Percentiles rank a stretch among this genome's conserved stretches.
phyloP scores from a whole-genome alignment of 2,888 invertebrate genomes.

The Pyrochroa serraticornis region DNA sequence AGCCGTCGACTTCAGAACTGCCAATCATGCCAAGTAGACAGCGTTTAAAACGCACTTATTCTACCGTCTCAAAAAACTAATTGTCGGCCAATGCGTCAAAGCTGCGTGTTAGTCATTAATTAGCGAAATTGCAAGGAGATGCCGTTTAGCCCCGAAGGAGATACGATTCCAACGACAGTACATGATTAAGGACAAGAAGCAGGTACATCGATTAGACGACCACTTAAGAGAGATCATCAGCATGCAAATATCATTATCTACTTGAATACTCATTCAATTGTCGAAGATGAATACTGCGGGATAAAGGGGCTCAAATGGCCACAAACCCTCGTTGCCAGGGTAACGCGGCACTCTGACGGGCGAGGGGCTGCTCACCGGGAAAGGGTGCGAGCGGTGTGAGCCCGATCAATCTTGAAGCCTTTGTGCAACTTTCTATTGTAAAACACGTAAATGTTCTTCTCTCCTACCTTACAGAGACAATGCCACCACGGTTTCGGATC shows the following conservation, averaged over 20 bases:
- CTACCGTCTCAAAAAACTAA: too few relatives aligned
- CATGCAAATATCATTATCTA: constrained; percentile 58
- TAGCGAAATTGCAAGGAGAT: too few relatives aligned
- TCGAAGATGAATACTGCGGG: constrained; percentile 56
- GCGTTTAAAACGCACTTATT: too few relatives aligned
- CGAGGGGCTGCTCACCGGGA: constrained; percentile 45
- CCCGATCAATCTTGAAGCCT: constrained; percentile 56
- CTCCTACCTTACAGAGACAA: background rate
- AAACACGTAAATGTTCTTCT: constrained; percentile 47
- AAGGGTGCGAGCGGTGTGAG: constrained; percentile 52
- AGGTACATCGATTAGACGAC: constrained; percentile 42
- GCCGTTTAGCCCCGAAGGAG: background rate
- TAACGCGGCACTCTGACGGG: constrained; percentile 43
- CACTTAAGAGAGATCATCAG: constrained; percentile 53
- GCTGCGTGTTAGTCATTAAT: too few relatives aligned
- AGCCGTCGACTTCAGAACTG: too few relatives aligned
- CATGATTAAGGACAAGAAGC: constrained; percentile 9
- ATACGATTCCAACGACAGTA: background rate
- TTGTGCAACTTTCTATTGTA: constrained; percentile 52
- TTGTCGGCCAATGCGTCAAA: too few relatives aligned
- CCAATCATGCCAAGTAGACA: too few relatives aligned
- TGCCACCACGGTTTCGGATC: background rate
- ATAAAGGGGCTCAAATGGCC: constrained; percentile 56
- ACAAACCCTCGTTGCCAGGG: constrained; percentile 54
- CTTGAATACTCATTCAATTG: constrained; percentile 58